Conservation (phyloP, 2,888 invertebrate species). For the Frankliniella intonsa region DNA sequence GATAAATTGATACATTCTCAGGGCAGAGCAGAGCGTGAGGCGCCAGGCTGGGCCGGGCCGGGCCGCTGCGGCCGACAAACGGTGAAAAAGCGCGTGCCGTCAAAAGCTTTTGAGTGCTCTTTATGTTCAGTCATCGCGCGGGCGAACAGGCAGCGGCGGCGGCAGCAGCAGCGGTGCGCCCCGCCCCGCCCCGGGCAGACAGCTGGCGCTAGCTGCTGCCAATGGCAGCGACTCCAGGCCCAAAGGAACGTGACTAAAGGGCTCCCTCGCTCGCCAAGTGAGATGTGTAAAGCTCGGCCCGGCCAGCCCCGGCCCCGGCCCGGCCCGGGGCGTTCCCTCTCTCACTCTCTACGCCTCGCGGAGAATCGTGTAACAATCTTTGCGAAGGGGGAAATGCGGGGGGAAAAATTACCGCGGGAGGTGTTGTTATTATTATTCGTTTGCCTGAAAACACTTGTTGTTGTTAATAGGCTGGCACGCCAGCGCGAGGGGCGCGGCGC, state of each 20-base stretch:
- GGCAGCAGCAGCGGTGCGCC: neutral
- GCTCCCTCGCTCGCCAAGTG: neutral
- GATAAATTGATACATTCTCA: slow-evolving; percentile 6
- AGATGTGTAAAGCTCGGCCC: slow-evolving; percentile 3
- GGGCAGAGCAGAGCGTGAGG: neutral
- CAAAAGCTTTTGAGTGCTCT: slow-evolving; percentile 20
- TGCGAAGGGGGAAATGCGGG: neutral
- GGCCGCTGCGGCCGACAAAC: slow-evolving; percentile 15
- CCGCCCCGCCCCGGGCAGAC: neutral
- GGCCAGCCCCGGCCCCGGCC: neutral
- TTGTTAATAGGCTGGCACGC: neutral
- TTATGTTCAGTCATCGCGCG: slow-evolving; percentile 4
- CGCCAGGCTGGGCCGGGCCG: neutral
- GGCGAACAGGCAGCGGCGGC: neutral
- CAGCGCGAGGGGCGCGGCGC: too few species aligned
- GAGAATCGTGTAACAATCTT: neutral
- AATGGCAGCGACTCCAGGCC: neutral
- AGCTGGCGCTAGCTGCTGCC: neutral
- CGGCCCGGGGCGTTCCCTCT: neutral
- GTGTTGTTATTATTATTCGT: neutral
- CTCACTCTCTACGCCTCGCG: neutral
- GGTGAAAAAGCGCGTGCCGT: slow-evolving; percentile 13
- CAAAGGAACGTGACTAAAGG: slow-evolving; percentile 14
- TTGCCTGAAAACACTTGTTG: neutral
- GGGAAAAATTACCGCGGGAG: neutral